These are phyloP conservation scores for Macrobrachium nipponense DNA, from an alignment of 1,140 invertebrate genomes.

Conservation along the genomic window DNA sequence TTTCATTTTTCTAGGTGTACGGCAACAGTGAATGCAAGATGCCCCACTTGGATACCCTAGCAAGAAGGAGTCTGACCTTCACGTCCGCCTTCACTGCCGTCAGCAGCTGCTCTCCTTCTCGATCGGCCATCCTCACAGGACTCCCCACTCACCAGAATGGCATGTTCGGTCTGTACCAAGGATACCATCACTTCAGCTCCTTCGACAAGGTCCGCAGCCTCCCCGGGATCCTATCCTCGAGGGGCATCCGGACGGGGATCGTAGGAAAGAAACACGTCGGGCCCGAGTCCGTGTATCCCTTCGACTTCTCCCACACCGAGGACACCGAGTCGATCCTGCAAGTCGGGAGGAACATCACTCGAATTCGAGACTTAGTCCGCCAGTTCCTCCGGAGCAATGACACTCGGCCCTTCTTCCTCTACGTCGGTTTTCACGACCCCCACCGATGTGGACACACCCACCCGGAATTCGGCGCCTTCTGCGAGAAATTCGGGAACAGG, in stretches of 20 bases:
- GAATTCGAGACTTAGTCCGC: conserved; percentile 82
- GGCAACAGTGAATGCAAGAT: conserved; percentile 88
- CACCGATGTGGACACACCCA: conserved; percentile 86
- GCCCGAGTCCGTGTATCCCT: conserved; percentile 79
- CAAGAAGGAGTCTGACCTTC: conserved; percentile 82
- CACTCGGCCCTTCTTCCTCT: conserved; percentile 84
- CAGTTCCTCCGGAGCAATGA: conserved; percentile 77
- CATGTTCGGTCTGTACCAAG: conserved; percentile 93
- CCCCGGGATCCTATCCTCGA: conserved; percentile 77
- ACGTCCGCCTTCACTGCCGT: conserved; percentile 91
- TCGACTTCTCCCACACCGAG: conserved; percentile 90
- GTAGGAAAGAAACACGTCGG: conserved; percentile 96
- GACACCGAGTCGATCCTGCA: conserved; percentile 89
- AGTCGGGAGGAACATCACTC: conserved; percentile 91
- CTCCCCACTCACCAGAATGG: conserved; percentile 92
- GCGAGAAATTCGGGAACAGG: conserved; percentile 91
- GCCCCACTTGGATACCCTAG: conserved; percentile 84
- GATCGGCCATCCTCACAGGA: conserved; percentile 87
- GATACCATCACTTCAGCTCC: conserved; percentile 89
- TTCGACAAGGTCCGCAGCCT: conserved; percentile 82
- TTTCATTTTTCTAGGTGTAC: conserved; percentile 72
- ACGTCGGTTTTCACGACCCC: conserved; percentile 92
- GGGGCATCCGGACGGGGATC: conserved; percentile 84
- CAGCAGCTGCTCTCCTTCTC: conserved; percentile 92
- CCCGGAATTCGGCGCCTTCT: conserved; percentile 84